Percentiles rank a stretch among this genome's conserved stretches.
These are phyloP conservation scores for Hapalemur alaotrensis DNA, from an alignment of 2,797 vertebrate species.

Conservation along the genomic window DNA sequence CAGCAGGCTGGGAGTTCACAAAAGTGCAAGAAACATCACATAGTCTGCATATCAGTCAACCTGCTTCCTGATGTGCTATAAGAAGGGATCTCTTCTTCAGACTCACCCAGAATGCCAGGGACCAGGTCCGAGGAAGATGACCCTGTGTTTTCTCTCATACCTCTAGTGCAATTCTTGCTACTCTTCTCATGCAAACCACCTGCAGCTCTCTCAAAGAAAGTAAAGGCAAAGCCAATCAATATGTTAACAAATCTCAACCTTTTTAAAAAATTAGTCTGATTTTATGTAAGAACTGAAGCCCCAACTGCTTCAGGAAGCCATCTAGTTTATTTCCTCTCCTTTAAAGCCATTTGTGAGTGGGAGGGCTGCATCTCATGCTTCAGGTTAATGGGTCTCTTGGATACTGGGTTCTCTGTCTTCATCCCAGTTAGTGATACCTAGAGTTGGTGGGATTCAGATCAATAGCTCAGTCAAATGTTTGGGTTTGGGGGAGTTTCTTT, in stretches of 20 bases:
- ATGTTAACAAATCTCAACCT: neutral
- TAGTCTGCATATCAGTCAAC: neutral
- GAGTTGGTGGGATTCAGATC: neutral
- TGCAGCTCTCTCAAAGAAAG: neutral
- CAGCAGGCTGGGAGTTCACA: neutral
- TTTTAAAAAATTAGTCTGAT: neutral
- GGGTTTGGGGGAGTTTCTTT: neutral
- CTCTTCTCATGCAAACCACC: neutral
- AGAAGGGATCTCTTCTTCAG: neutral
- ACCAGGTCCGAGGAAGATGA: neutral
- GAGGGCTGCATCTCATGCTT: neutral
- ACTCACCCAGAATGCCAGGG: neutral
- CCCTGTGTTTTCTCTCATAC: neutral
- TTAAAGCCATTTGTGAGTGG: neutral
- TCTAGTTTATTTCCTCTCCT: neutral
- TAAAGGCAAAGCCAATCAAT: neutral
- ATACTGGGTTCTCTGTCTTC: neutral
- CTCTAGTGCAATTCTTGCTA: neutral
- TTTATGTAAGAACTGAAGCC: neutral
- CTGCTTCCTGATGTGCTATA: neutral
- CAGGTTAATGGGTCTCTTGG: accelerated
- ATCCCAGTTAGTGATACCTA: too few relatives aligned
- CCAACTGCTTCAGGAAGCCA: neutral
- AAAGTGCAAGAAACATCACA: neutral
- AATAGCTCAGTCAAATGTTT: neutral